A percentile compares a stretch with the other conserved stretches of the same genome.
phyloP scores from a whole-genome alignment of 2,113 vertebrate genomes.

The Falco punctatus region DNA sequence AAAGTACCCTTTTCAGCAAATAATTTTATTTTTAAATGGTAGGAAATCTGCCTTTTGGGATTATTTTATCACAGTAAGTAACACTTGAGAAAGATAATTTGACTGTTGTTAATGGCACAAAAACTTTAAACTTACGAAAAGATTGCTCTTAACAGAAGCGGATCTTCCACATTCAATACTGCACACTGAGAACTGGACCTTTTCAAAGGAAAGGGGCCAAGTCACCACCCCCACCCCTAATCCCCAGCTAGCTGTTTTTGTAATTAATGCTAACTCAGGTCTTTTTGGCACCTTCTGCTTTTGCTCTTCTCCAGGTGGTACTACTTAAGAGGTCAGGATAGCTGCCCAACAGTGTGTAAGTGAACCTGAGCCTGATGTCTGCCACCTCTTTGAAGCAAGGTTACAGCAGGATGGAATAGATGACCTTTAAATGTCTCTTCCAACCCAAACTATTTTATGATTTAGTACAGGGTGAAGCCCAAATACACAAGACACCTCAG shows the following conservation, averaged over 20 bases:
- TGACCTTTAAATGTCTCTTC: too few species aligned
- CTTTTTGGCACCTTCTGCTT: background rate
- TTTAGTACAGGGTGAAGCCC: background rate
- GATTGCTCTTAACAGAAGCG: rapidly evolving
- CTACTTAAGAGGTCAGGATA: background rate
- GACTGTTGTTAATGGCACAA: background rate
- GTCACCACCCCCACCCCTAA: background rate
- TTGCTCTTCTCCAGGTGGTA: background rate
- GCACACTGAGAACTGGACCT: background rate
- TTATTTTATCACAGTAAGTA: background rate
- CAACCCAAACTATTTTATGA: too few species aligned
- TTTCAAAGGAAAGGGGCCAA: background rate
- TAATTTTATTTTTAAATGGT: background rate
- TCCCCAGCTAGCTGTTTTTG: background rate
- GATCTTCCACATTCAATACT: background rate
- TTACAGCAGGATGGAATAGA: background rate
- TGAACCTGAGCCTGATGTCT: background rate
- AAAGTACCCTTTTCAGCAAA: background rate
- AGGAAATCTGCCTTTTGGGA: background rate
- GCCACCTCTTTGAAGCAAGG: background rate
- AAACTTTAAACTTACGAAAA: background rate
- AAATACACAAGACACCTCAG: background rate
- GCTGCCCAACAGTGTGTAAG: background rate
- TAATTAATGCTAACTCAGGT: background rate
- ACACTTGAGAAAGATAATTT: background rate